Conservation (phyloP, 2,113 vertebrate species). For the Stigmatopora argus region DNA sequence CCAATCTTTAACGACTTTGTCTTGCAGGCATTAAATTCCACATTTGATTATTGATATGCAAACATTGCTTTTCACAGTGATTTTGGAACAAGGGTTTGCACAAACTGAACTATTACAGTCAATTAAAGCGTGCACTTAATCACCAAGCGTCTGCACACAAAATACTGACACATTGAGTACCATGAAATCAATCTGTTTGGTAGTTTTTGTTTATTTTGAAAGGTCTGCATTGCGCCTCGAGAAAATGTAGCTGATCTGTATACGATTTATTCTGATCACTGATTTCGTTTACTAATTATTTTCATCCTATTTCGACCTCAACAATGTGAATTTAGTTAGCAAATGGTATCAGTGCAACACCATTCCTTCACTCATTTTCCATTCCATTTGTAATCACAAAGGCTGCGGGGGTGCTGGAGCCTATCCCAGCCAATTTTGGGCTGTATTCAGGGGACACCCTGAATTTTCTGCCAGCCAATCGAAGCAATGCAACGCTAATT, state of each 20-base stretch:
- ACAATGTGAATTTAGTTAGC: no score
- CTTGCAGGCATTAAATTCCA: no score
- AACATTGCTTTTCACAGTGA: not conserved
- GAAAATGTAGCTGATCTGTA: not conserved
- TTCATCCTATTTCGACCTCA: no score
- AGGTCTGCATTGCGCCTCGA: not conserved
- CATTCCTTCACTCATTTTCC: no score
- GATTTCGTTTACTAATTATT: not conserved
- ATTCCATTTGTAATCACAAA: no score
- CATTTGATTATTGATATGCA: not conserved
- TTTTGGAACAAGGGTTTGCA: conserved; percentile 5
- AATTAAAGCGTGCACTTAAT: conserved; percentile 20
- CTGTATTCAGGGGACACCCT: no score
- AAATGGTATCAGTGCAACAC: no score
- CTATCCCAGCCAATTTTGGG: no score
- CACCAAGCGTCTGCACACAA: conserved; percentile 6
- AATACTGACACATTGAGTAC: conserved; percentile 17
- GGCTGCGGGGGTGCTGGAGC: no score
- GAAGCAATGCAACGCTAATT: no score
- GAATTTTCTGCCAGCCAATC: not conserved
- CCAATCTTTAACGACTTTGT: no score
- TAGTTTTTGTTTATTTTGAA: not conserved
- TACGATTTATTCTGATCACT: not conserved
- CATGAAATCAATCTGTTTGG: conserved; percentile 45
- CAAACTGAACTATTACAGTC: conserved; percentile 12